Conservation (phyloP, 2,888 invertebrate genomes). For the Alcis repandata region DNA sequence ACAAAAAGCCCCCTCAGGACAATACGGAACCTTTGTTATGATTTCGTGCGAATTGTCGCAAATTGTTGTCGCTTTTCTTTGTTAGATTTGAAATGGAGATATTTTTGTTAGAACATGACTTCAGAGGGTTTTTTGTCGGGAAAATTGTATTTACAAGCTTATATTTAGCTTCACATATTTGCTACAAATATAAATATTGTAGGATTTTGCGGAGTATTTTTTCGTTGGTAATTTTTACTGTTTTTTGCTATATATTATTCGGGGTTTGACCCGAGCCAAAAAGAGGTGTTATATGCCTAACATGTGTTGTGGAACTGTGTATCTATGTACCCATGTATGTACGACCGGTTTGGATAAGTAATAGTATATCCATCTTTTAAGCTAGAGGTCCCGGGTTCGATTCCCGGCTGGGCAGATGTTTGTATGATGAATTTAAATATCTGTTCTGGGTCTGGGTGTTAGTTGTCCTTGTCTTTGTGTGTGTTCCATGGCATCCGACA, state of each 20-base stretch:
- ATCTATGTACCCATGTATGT: too few relatives aligned
- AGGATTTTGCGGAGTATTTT: neutral
- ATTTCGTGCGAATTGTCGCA: constrained; percentile 32
- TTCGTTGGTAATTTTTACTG: neutral
- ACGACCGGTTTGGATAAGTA: too few relatives aligned
- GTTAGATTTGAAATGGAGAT: constrained; percentile 16
- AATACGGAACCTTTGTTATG: constrained; percentile 23
- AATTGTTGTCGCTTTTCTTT: constrained; percentile 29
- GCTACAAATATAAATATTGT: constrained; percentile 2
- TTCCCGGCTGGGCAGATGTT: too few relatives aligned
- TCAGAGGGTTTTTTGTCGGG: constrained; percentile 11
- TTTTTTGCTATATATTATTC: neutral
- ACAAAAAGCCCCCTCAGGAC: constrained; percentile 8
- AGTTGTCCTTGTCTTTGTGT: too few relatives aligned
- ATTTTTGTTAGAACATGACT: constrained; percentile 18
- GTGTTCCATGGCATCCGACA: too few relatives aligned
- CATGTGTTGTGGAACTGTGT: too few relatives aligned
- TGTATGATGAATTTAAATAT: too few relatives aligned
- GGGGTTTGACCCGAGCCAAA: too few relatives aligned
- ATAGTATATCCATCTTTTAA: too few relatives aligned
- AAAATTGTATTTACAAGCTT: constrained; percentile 15
- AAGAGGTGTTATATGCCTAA: too few relatives aligned
- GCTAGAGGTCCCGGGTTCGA: too few relatives aligned
- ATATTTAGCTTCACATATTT: constrained; percentile 1
- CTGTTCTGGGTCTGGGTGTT: too few relatives aligned